Evolutionary conservation across 2,888 invertebrate species (phyloP), one percentile per base, ranked within the genome.

Genomic region (Meta bourneti): DNA sequence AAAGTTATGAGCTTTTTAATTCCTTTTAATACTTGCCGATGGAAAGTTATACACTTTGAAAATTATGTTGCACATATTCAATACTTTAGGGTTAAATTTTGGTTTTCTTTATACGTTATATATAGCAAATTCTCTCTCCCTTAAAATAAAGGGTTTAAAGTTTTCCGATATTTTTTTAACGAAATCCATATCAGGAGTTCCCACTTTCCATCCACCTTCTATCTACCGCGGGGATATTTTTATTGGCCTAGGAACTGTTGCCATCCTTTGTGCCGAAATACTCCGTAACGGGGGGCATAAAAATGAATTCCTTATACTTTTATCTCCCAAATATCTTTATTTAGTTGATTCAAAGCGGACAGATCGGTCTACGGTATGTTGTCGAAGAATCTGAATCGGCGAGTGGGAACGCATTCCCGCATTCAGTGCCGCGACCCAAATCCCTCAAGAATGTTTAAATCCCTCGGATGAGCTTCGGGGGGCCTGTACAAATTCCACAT

Each of bases 391-490:
- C 19, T n/a, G 49, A 51, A 61, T 82, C 61, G 61, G 13, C 48
- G 79, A 34, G 34, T 34, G 34, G 34, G 61, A 34, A 61, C 20
- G 79, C 79, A 61, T 61, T 13, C 54, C 49, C 61, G 61, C 79
- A 61, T 48, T 34, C 74, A 54, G 84, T 16, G 74, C 48, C 49
- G 61, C 52, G 74, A 20, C 69, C 70, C 51, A 86, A 86, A 86
- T 86, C 85, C 85, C 61, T 70, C 77, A 20, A 70, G 70, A 78
- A 70, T 86, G 78, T 70, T 75, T 75, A 84, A 84, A 84, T 74
- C 84, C 75, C 51, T 61, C 75, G 48, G 34, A 75, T 54, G 61
- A 54, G 34, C 1, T 7, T 20, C 19, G 9, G 54, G 71, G 81
- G 71, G 20, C 19, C 2, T 82, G 49, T 19, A 49, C 51, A 82